Percentiles rank a stretch among this genome's conserved stretches.
Conservation (phyloP, 2,888 invertebrate genomes). For the Eueremaeus valkanovi region DNA sequence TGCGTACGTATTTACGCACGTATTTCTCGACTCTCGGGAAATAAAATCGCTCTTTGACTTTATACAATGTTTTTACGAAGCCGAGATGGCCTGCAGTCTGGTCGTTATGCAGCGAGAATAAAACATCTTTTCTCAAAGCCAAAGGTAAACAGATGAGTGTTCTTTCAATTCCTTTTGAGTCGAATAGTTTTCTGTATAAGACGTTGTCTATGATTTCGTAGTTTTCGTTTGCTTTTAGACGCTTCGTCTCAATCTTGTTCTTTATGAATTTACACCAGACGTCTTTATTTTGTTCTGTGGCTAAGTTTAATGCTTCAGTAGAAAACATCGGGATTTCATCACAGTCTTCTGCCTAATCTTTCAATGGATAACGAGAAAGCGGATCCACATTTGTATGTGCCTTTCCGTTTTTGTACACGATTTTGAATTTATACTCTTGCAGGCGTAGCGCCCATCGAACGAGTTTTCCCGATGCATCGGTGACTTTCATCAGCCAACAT, state of each 20-base stretch:
- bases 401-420: too few species aligned
- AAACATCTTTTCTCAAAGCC: neutral
- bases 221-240: neutral
- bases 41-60: neutral
- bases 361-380: neutral
- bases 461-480: neutral
- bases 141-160: neutral
- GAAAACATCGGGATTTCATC: neutral
- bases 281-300: neutral
- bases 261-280: neutral
- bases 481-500: slow-evolving; percentile 51
- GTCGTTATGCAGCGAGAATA: neutral
- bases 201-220: neutral
- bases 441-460: neutral
- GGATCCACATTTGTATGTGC: too few species aligned
- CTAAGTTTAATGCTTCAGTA: neutral
- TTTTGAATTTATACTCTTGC: too few species aligned
- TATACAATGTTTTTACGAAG: neutral
- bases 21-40: neutral
- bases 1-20: neutral
- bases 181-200: neutral
- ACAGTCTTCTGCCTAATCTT: neutral
- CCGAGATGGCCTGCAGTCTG: neutral
- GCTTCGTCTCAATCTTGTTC: neutral
- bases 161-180: neutral